Conservation (phyloP, 2,113 vertebrate genomes). For the Lamprologus speciosus region DNA sequence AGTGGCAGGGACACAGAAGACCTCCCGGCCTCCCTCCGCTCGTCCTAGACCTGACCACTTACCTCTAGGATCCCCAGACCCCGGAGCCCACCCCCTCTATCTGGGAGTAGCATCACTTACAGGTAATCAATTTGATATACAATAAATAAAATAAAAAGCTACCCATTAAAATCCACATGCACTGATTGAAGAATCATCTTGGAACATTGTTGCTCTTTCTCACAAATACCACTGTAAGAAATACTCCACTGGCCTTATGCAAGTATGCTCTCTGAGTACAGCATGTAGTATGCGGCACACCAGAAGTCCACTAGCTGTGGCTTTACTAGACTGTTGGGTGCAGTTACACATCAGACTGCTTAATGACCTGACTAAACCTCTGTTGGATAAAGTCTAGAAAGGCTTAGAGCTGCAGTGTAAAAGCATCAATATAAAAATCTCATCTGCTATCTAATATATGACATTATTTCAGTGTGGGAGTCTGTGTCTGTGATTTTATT, state of each 20-base stretch:
- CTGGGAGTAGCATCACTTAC: constrained; percentile 78
- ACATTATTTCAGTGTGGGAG: neutral
- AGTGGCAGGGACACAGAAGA: neutral
- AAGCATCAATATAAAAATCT: neutral
- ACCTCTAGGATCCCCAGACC: constrained; percentile 60
- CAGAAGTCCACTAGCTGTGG: neutral
- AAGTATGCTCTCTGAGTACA: neutral
- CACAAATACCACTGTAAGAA: neutral
- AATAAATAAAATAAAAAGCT: neutral
- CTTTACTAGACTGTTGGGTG: neutral
- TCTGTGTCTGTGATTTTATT: neutral
- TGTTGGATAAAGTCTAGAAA: neutral
- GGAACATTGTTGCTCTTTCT: fast-evolving
- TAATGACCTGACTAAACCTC: neutral
- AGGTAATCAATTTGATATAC: constrained; percentile 62
- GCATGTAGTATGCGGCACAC: neutral
- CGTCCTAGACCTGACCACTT: constrained; percentile 43
- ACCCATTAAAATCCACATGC: neutral
- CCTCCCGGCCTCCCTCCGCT: neutral
- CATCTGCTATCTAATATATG: neutral
- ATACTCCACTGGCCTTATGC: neutral
- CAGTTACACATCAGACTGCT: neutral
- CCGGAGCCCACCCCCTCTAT: constrained; percentile 67
- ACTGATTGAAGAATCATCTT: neutral
- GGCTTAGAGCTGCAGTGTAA: neutral